Evolutionary conservation across 2,888 invertebrate genomes (phyloP), one percentile per base, ranked within the genome.

Genomic region (Ischnura elegans): DNA sequence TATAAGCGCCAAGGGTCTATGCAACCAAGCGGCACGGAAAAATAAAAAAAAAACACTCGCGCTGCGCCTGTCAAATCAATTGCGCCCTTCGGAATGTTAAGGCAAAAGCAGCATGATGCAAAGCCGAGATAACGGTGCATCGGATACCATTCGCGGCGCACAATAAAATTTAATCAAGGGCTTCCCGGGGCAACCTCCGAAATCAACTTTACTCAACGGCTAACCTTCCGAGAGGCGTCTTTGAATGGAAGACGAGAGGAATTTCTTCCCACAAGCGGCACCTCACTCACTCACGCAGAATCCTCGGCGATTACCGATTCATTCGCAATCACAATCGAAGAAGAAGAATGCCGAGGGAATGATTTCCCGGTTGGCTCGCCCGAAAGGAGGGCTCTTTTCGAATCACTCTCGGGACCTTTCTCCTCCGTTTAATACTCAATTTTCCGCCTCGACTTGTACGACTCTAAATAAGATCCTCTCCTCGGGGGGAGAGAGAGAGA

Each of bases 351-450:
- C 76, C n/a, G n/a, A n/a, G 36, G 3, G 76, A 36, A 76, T 76
- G 36, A 76, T 36, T 76, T 13, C 76, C 76, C 76, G n/a, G 13
- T 2, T 36, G 2, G 29, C 25, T 29, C 76, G 1, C 25, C 76
- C 29, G 36, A 13, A n/a, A 36, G 36, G 76, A 76, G 36, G 76
- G 36, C n/a, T 76, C 76, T 36, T 3, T 10, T 16, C 13, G 13
- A 76, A 36, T 1, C 25, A 61, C 29, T 29, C 29, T n/a, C 76
- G 36, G 19, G 51, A 76, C 76, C 36, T 16, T 76, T 76, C 76
- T 76, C 76, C 76, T 13, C 36, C 76, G 76, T 76, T 76, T 76
- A 76, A 76, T 76, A 76, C 76, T 76, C 76, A 76, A 76, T 76
- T 76, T 76, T 76, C 76, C 76, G 76, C 0, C 61, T 61, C 61